These are phyloP conservation scores for Acyrthosiphon pisum DNA, from an alignment of 1,140 invertebrate genomes.

Conservation along the genomic window DNA sequence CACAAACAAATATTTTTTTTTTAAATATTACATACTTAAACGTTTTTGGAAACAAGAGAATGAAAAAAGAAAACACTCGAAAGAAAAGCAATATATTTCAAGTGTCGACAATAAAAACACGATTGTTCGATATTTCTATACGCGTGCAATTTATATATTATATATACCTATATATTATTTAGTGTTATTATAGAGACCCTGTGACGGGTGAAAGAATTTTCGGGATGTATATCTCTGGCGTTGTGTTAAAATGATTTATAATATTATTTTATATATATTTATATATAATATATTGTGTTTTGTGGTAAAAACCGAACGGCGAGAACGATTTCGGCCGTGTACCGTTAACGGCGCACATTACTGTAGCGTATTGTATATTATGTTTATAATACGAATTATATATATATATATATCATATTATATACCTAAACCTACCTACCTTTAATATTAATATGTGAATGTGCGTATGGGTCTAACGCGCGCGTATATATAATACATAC, in stretches of 20 bases:
- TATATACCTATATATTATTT: conserved; percentile 23
- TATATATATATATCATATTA: too few species aligned
- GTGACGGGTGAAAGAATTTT: conserved; percentile 40
- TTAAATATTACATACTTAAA: not conserved
- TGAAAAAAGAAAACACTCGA: too few species aligned
- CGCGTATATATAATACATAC: too few species aligned
- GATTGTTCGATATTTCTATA: not conserved
- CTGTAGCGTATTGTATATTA: not conserved
- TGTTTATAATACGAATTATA: not conserved
- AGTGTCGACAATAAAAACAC: conserved; percentile 26
- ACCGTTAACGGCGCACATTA: conserved; percentile 28
- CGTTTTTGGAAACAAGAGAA: not conserved
- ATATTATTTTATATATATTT: not conserved
- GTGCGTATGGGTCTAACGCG: not conserved
- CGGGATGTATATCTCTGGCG: conserved; percentile 14
- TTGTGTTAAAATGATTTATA: conserved; percentile 40
- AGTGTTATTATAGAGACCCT: conserved; percentile 15
- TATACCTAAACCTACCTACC: too few species aligned
- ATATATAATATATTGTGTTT: conserved; percentile 7
- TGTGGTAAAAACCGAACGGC: conserved; percentile 6
- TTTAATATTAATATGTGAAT: too few species aligned
- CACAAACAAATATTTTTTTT: not conserved
- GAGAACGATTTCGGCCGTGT: conserved; percentile 11
- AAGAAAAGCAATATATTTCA: conserved; percentile 36
- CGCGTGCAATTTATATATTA: not conserved